Evolutionary conservation across 2,113 vertebrate species (phyloP), one percentile per base, ranked within the genome.

Genomic region (Scalopus aquaticus): DNA sequence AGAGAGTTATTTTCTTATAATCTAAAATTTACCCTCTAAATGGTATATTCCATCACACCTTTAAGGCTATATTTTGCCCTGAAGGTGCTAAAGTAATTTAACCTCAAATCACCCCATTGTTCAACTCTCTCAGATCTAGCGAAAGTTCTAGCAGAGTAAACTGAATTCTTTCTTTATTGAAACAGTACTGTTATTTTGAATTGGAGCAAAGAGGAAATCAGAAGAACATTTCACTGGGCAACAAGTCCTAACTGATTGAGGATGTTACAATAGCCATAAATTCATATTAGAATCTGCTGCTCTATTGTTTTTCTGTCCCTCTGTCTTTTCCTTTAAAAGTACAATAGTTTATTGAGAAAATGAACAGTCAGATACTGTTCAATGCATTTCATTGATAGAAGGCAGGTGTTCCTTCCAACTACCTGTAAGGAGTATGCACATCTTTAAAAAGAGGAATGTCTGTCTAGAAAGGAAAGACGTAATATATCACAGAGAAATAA

Each of bases 1-100:
- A 95, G 9, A 96, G 95, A 96, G 95, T 51, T 51, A 49, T 92
- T 97, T 96, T 96, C 80, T 94, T 96, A 73, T 70, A 93, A 96
- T 92, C 39, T 95, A 69, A 94, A 92, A 95, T 67, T 72, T 2
- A 1, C 67, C 65, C 76, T 97, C 64, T 93, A 88, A 42, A 85
- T 58, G 19, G 15, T 46, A 62, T 70, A 79, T 26, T 92, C 76
- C 64, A 93, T 90, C 56, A 94, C 28, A 95, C 9, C 11, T 56
- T 81, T 86, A 51, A 60, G 89, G 44, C 6, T 76, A 0, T 49
- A 94, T 62, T 94, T 15, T 62, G 10, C 30, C 65, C 13, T 0
- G 67, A 93, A 87, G 67, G 60, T 51, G 88, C 37, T 17, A 64
- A 84, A 17, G 42, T 64, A 89, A 74, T 12, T 70, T 88, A 69